A percentile compares a stretch with the other conserved stretches of the same genome.
Evolutionary conservation across 2,113 vertebrate genomes (phyloP).

Genomic region (Chloropsis hardwickii): DNA sequence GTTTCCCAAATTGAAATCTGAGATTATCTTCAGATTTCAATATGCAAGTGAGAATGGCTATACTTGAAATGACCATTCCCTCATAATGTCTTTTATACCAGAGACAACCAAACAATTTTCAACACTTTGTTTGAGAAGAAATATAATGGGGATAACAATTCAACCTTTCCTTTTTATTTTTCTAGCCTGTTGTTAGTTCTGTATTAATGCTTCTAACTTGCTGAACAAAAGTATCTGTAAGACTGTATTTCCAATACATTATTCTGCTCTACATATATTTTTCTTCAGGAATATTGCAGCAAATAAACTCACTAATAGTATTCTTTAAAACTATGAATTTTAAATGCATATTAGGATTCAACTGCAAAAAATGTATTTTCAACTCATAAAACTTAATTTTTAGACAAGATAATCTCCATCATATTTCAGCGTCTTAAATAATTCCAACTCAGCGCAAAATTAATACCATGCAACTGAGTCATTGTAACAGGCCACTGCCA

Average conservation of each 20-base stretch:
- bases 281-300: not conserved
- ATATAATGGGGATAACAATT: not conserved
- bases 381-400: not conserved
- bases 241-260: not conserved
- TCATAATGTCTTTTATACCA: not conserved
- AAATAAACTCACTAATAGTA: not conserved
- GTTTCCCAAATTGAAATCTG: not conserved
- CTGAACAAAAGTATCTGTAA: not conserved
- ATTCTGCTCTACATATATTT: not conserved
- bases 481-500: not conserved
- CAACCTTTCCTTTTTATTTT: not conserved
- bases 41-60: not conserved
- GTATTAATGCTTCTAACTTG: not conserved
- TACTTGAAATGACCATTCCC: not conserved
- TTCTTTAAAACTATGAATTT: not conserved
- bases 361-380: not conserved
- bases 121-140: not conserved
- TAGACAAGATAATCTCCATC: not conserved
- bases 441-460: not conserved
- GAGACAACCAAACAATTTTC: not conserved
- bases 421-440: not conserved
- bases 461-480: not conserved
- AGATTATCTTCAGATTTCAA: not conserved
- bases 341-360: not conserved
- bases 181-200: not conserved